A percentile compares a stretch with the other conserved stretches of the same genome.
phyloP scores from a whole-genome alignment of 2,113 vertebrate genomes.

The Chascanopsetta lugubris region DNA sequence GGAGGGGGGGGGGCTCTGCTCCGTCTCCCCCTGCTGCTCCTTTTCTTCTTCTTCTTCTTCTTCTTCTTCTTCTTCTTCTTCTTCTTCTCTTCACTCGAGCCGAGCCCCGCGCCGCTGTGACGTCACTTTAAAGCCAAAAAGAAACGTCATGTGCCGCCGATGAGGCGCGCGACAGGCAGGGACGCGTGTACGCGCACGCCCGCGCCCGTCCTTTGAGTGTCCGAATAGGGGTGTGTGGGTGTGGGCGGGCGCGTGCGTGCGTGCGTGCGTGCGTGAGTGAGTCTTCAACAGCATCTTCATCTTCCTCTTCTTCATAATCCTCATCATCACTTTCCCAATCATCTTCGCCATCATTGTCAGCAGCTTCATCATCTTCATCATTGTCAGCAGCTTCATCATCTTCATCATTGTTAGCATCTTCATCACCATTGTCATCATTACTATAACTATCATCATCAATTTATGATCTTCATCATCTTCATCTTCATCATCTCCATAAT shows the following conservation, averaged over 20 bases:
- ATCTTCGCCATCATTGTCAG: not conserved
- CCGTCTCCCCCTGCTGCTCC: conserved; percentile 67
- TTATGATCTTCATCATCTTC: not conserved
- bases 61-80: conserved; percentile 61
- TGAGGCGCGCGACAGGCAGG: conserved; percentile 39
- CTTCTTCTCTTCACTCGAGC: conserved; percentile 64
- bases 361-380: too few relatives aligned
- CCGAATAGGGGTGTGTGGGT: too few relatives aligned
- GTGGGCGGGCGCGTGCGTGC: too few relatives aligned
- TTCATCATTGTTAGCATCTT: too few relatives aligned
- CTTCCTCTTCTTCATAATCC: not conserved
- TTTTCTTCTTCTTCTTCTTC: conserved; percentile 64
- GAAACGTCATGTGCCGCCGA: conserved; percentile 57
- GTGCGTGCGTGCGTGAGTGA: too few relatives aligned
- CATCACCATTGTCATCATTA: not conserved
- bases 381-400: too few relatives aligned
- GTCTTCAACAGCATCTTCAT: not conserved
- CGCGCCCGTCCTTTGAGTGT: not conserved
- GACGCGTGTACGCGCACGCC: conserved; percentile 8
- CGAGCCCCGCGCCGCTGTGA: conserved; percentile 73
- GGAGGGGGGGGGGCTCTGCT: conserved; percentile 63
- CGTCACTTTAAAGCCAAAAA: conserved; percentile 77
- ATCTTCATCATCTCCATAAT: too few relatives aligned
- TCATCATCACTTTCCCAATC: too few relatives aligned
- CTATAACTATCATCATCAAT: not conserved